Evolutionary conservation across 2,797 vertebrate species (phyloP), one percentile per base, ranked within the genome.

Genomic region (Leptoclinus maculatus): DNA sequence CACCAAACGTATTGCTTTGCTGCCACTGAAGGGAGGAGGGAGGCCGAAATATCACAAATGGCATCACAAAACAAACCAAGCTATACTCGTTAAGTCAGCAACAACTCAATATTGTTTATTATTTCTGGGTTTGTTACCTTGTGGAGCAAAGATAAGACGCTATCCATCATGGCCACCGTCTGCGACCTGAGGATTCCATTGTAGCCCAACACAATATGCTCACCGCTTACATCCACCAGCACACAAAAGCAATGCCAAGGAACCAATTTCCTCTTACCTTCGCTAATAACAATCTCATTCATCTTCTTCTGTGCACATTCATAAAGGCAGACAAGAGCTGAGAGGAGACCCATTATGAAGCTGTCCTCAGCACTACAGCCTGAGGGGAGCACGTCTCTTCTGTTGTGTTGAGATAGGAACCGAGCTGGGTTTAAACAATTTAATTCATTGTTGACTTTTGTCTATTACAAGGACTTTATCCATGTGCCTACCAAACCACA

Each of bases 191-290:
- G 83, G 83, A 89, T 92, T 89, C 90, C 86, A 92, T 93, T 93
- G 90, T 81, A 87, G 88, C 41, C 74, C 25, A 2, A 79, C 86
- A 89, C 91, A 93, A 89, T 89, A 83, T 87, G 88, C 78, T 80
- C 81, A 79, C 77, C 72, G 79, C 92, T 94, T 87, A 87, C 80
- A 88, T 83, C 78, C 71, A 87, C 66, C 74, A 41, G 76, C 81
- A 53, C 85, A 93, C 92, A 94, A 92, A 89, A 81, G 90, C 86
- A 57, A 70, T 65, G 87, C 88, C 85, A 84, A 83, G 82, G 82
- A 93, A 90, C 85, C 89, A 94, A 93, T 95, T 94, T 94, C 92
- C 92, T 91, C 76, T 77, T 87, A 85, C 85, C 87, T 85, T 82
- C 90, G 85, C 91, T 86, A 94, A 94, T 93, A 87, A 78, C 84